Evolutionary conservation across 2,113 vertebrate genomes (phyloP).

Genomic region (Alethe diademata): DNA sequence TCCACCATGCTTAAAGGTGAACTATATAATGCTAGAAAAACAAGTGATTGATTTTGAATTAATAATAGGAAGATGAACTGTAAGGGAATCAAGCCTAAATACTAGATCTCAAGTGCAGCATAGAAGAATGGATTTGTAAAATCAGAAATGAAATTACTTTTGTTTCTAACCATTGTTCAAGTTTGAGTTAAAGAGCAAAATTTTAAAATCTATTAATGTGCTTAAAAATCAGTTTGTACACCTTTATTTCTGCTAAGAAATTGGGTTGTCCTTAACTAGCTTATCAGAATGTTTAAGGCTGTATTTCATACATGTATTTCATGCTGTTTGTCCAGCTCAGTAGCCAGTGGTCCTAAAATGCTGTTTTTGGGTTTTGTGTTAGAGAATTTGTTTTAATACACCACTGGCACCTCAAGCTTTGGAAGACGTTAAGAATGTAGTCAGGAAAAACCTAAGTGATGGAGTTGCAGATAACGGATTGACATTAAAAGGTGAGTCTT

Average conservation of each 20-base stretch:
- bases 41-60: neutral
- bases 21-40: neutral
- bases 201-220: neutral
- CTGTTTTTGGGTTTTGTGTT: constrained; percentile 17
- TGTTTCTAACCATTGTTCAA: neutral
- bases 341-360: neutral
- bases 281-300: neutral
- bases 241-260: neutral
- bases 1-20: neutral
- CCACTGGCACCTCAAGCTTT: constrained; percentile 94
- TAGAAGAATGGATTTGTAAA: neutral
- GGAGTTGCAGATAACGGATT: constrained; percentile 95
- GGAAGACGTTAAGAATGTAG: constrained; percentile 98
- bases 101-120: neutral
- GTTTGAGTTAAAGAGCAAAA: neutral
- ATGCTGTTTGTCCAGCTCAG: neutral
- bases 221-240: neutral
- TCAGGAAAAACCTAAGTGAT: constrained; percentile 91
- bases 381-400: constrained; percentile 98
- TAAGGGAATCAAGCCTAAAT: neutral
- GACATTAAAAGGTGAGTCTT: constrained; percentile 87
- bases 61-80: neutral
- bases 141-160: neutral
- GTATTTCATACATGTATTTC: neutral
- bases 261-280: neutral